Conservation (phyloP, 2,888 invertebrate species). For the Kuschelorhynchus macadamiae region DNA sequence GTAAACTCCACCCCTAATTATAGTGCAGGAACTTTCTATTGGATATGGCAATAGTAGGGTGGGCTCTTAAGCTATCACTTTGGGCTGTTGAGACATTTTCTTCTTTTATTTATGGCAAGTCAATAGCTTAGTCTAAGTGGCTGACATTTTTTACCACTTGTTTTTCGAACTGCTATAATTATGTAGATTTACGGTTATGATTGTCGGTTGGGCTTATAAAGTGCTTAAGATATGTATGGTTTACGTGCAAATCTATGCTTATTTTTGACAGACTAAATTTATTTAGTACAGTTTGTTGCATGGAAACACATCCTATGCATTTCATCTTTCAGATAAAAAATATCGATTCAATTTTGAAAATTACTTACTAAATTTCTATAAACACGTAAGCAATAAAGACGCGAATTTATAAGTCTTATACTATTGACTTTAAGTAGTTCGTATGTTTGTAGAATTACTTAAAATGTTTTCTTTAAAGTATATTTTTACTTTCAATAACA, state of each 20-base stretch:
- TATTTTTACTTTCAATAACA: too few species aligned
- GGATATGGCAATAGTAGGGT: constrained; percentile 60
- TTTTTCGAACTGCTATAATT: constrained; percentile 66
- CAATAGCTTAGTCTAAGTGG: constrained; percentile 68
- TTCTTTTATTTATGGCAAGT: constrained; percentile 65
- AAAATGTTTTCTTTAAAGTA: too few species aligned
- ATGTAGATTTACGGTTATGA: constrained; percentile 67
- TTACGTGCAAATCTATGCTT: constrained; percentile 10
- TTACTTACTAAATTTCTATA: too few species aligned
- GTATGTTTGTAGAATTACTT: too few species aligned
- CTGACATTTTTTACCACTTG: constrained; percentile 68
- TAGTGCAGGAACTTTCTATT: constrained; percentile 50
- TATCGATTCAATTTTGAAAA: too few species aligned
- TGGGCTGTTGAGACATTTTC: constrained; percentile 56
- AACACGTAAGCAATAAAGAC: too few species aligned
- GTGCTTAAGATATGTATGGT: constrained; percentile 21
- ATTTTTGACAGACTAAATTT: constrained; percentile 13
- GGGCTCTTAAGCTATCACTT: constrained; percentile 55
- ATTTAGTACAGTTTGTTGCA: neutral
- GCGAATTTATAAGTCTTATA: too few species aligned
- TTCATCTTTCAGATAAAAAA: too few species aligned
- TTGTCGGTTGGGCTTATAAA: constrained; percentile 48
- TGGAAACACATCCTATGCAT: too few species aligned
- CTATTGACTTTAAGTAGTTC: too few species aligned
- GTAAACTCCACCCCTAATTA: constrained; percentile 61